A percentile compares a stretch with the other conserved stretches of the same genome.
These are phyloP conservation scores for Parelbella ahira DNA, from an alignment of 2,888 invertebrate species.

Conservation along the genomic window DNA sequence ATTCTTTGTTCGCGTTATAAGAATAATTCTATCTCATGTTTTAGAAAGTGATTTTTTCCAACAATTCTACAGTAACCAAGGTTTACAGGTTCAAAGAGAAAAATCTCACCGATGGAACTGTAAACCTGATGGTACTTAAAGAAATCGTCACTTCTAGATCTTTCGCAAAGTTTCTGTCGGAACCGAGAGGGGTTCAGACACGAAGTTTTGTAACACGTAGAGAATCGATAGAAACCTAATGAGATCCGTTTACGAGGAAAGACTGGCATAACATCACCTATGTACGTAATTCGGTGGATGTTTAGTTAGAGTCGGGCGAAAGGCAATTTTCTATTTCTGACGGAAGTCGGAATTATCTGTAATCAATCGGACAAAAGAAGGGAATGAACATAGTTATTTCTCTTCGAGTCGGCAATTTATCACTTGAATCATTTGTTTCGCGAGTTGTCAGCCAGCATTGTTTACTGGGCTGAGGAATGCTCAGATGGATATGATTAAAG, in stretches of 20 bases:
- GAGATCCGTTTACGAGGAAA: conserved; percentile 22
- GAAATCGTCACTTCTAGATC: conserved; percentile 15
- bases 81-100: too few relatives aligned
- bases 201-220: conserved; percentile 17
- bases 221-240: conserved; percentile 24
- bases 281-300: conserved; percentile 19
- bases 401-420: conserved; percentile 55
- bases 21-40: conserved; percentile 1
- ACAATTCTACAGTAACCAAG: not conserved
- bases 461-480: conserved; percentile 32
- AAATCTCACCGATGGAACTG: too few relatives aligned
- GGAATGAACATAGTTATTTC: conserved; percentile 56
- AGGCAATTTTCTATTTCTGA: conserved; percentile 53
- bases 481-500: conserved; percentile 29
- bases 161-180: conserved; percentile 9
- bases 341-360: conserved; percentile 64
- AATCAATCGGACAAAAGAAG: conserved; percentile 67
- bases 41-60: not conserved
- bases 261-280: conserved; percentile 20
- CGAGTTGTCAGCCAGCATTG: conserved; percentile 38
- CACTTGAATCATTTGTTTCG: conserved; percentile 58
- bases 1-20: conserved; percentile 9
- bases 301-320: conserved; percentile 33
- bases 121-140: too few relatives aligned
- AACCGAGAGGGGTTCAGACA: conserved; percentile 16